Evolutionary conservation across 1,140 invertebrate genomes (phyloP), one percentile per base, ranked within the genome.

Genomic region (Phthorimaea operculella): DNA sequence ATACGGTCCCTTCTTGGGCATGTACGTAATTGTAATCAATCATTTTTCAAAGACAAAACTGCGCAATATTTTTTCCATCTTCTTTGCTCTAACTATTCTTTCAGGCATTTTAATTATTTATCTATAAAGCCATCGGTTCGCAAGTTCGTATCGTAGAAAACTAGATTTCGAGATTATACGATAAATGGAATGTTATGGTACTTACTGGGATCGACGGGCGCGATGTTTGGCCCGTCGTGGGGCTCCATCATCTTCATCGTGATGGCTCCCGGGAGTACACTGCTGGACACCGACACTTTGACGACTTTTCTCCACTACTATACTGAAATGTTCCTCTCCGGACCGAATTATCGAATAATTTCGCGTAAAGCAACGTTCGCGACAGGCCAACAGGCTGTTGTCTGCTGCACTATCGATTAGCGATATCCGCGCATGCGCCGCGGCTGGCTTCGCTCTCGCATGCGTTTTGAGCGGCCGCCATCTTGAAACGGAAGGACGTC

Each of bases 351-450:
- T 15, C 60, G 60, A 53, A 9, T 39, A 39, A 3, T 4, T 39
- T 28, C 21, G 21, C 21, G 14, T 42, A 48, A 50, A 50, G 28
- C 18, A 50, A 9, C 7, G 21, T 50, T 50, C 21, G 10, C 17
- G 48, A 28, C 17, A 21, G 48, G 9, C 64, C 70, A 76, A 80
- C 79, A 79, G 76, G 72, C 79, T 79, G 79, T 82, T 76, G 66
- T 75, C 66, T 60, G 70, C 58, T 82, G 76, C 77, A 82, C 71
- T 84, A 84, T 84, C 72, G 81, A 84, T 81, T 73, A 50, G 53
- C 15, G 15, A 21, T 3, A 10, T 15, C 39, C n/a, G 51, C 33
- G 55, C 54, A 18, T 34, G 55, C 59, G 58, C 58, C 53, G 12
- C 42, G 59, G 66, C 58, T 72, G 66, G 60, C 47, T 64, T 60